Evolutionary conservation across 2,113 vertebrate species (phyloP).

Genomic region (Paramormyrops kingsleyae): DNA sequence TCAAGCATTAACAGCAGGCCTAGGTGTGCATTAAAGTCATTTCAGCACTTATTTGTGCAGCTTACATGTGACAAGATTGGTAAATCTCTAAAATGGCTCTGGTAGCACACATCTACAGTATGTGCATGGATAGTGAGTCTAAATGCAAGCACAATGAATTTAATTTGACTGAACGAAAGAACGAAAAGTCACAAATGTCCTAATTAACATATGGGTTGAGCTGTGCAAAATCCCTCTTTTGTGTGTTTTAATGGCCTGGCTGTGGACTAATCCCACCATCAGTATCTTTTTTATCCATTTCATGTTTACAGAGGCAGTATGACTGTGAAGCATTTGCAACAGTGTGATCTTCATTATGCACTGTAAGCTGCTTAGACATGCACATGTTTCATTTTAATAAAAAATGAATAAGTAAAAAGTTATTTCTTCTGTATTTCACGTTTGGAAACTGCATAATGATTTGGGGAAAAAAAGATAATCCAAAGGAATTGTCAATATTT

Average conservation of each 20-base stretch:
- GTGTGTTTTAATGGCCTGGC: background rate
- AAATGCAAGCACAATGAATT: background rate
- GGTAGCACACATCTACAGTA: background rate
- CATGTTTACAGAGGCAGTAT: background rate
- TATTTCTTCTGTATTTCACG: background rate
- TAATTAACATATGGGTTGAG: background rate
- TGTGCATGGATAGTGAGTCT: background rate
- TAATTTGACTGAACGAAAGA: background rate
- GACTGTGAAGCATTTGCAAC: background rate
- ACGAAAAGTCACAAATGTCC: background rate
- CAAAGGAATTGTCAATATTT: background rate
- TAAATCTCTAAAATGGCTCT: background rate
- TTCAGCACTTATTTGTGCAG: background rate
- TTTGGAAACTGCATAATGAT: background rate
- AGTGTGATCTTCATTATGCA: background rate
- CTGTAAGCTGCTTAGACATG: background rate
- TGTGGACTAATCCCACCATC: background rate
- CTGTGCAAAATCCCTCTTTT: background rate
- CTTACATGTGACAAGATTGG: background rate
- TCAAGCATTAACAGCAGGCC: background rate
- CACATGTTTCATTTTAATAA: background rate
- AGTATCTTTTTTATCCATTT: background rate
- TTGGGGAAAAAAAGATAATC: background rate
- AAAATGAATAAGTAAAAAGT: background rate
- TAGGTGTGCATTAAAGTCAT: background rate